Base-by-base conservation (phyloP, 2,797 vertebrate genomes). In the Cyclopterus lumpus region DNA sequence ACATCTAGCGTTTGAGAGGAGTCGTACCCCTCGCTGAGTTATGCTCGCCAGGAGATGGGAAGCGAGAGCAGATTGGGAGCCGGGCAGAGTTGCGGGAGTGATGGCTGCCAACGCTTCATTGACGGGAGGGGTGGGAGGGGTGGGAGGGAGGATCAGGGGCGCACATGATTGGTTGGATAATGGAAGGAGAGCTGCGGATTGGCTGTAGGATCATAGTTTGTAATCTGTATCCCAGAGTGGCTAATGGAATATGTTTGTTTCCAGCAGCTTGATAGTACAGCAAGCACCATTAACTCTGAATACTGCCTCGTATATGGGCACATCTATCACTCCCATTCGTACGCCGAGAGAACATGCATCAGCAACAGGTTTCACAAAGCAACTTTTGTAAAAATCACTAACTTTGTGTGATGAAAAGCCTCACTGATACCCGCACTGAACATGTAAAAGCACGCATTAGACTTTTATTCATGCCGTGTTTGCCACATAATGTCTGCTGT, bases 21-120 rank as follows among this genome's bases (percentile, higher is more conserved):
- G 89, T 77, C 55, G 28, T 75, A 72, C 81, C 86, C 71, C 88
- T 87, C 62, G 28, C 78, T 88, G 86, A 79, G 80, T 76, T 57
- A 53, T 71, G 69, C 77, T 85, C 46, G 70, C 88, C 85, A 80
- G 77, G 75, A 89, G 79, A 88, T 77, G 79, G 82, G 84, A 85
- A 84, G 88, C n/a, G 67, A 74, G 87, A 91, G 81, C 88, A 91
- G 91, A 91, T 90, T 90, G 90, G 90, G 81, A 88, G 72, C 64
- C 1, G 40, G 70, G 83, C 60, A 75, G 78, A 40, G 77, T 48
- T 82, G 77, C 49, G 73, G 80, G 77, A 84, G 64, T 30, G 73
- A 84, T 73, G 87, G 58, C 78, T 89, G 87, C 78, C 67, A 62
- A 82, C 34, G 60, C 83, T 72, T 86, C 66, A 74, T 73, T 81